These are phyloP conservation scores for Geotrypetes seraphini DNA, from an alignment of 2,797 vertebrate genomes.

Conservation along the genomic window DNA sequence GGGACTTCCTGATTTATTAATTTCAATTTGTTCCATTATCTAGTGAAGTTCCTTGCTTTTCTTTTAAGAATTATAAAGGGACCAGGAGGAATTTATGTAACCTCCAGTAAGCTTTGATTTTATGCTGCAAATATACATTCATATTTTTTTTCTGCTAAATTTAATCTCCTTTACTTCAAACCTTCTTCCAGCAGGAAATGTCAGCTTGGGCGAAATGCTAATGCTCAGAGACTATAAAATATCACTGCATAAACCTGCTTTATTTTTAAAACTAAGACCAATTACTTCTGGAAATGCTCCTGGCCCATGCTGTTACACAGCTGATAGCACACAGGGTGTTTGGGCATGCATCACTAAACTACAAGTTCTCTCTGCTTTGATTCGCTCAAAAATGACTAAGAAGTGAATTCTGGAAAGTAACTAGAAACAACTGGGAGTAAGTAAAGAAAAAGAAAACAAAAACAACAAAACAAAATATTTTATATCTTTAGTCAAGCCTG, in stretches of 20 bases:
- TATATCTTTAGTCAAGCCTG: too few relatives aligned
- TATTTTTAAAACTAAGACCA: constrained; percentile 12
- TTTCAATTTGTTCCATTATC: constrained; percentile 43
- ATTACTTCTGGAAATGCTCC: too few relatives aligned
- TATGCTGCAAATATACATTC: constrained; percentile 9
- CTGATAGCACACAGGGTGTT: too few relatives aligned
- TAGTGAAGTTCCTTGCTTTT: constrained; percentile 27
- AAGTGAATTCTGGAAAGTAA: too few relatives aligned
- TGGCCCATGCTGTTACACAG: too few relatives aligned
- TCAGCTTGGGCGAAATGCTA: constrained; percentile 14
- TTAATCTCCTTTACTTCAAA: not conserved
- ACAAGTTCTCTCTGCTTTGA: too few relatives aligned
- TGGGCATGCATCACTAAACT: too few relatives aligned
- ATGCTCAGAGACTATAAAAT: constrained; percentile 21
- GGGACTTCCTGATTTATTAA: constrained; percentile 50
- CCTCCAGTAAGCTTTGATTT: constrained; percentile 15
- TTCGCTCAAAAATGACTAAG: too few relatives aligned
- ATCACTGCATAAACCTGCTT: constrained; percentile 13
- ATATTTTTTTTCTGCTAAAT: not conserved
- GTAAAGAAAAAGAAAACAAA: too few relatives aligned
- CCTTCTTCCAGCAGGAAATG: constrained; percentile 9
- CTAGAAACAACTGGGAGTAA: too few relatives aligned
- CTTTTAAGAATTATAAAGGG: constrained; percentile 21
- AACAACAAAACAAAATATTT: too few relatives aligned
- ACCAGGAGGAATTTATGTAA: constrained; percentile 31